These are phyloP conservation scores for Sebastes wilsoni DNA, from an alignment of 2,797 vertebrate genomes.

Conservation along the genomic window DNA sequence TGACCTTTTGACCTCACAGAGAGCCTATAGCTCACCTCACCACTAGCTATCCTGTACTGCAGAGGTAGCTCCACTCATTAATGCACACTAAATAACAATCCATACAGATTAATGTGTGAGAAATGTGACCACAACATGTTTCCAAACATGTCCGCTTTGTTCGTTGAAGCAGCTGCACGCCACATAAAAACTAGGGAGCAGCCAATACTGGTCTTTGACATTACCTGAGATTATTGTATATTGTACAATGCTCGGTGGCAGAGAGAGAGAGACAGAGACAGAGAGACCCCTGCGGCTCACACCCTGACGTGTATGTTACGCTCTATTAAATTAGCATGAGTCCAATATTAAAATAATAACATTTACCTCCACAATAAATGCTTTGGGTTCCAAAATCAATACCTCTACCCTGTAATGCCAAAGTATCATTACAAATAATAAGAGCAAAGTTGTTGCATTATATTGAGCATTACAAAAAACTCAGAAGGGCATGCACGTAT, in stretches of 20 bases:
- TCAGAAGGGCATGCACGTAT: constrained; percentile 76
- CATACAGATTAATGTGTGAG: neutral
- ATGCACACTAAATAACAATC: neutral
- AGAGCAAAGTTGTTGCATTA: constrained; percentile 80
- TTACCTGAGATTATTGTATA: constrained; percentile 56
- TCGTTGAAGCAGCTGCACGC: neutral
- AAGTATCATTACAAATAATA: constrained; percentile 86
- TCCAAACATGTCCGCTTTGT: neutral
- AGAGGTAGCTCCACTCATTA: constrained; percentile 75
- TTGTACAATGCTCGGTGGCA: constrained; percentile 41
- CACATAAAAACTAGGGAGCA: constrained; percentile 35
- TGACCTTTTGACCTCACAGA: constrained; percentile 27
- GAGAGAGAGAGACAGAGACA: constrained; percentile 32
- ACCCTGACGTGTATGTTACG: constrained; percentile 74
- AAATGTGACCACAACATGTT: neutral
- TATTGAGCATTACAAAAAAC: constrained; percentile 77
- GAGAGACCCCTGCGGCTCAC: constrained; percentile 72
- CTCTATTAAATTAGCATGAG: constrained; percentile 82
- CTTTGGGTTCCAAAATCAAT: constrained; percentile 84
- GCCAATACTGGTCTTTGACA: constrained; percentile 41
- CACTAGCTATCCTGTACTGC: constrained; percentile 21
- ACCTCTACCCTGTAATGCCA: constrained; percentile 81
- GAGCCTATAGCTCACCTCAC: constrained; percentile 3
- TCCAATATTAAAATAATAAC: constrained; percentile 87
- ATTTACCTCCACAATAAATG: constrained; percentile 85